A percentile compares a stretch with the other conserved stretches of the same genome.
phyloP scores from a whole-genome alignment of 2,888 invertebrate species.

The Pristionchus entomophagus region DNA sequence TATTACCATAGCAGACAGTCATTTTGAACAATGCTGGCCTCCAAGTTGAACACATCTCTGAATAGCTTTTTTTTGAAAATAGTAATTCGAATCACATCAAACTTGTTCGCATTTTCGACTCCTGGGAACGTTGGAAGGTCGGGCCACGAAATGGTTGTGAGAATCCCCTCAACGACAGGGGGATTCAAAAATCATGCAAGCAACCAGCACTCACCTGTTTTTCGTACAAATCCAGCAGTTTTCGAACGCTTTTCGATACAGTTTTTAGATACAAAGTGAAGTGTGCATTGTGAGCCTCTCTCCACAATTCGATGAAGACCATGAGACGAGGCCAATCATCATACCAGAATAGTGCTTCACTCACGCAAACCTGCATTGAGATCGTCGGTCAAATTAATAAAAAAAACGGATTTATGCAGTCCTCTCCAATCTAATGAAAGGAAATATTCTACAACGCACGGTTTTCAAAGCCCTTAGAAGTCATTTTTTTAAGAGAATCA shows the following conservation, averaged over 20 bases:
- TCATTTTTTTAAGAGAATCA: too few relatives aligned
- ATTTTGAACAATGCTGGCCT: neutral
- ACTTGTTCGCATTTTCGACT: neutral
- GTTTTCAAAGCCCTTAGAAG: too few relatives aligned
- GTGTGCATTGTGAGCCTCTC: neutral
- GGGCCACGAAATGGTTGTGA: neutral
- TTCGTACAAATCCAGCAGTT: neutral
- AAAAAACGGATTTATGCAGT: neutral
- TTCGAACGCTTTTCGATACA: neutral
- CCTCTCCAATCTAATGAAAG: too few relatives aligned
- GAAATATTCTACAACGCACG: too few relatives aligned
- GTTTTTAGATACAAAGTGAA: neutral
- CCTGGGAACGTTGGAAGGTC: neutral
- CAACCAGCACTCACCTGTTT: neutral
- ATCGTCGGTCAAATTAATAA: neutral
- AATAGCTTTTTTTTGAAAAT: too few relatives aligned
- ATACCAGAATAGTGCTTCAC: neutral
- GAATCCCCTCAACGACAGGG: neutral
- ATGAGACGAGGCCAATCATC: constrained; percentile 16
- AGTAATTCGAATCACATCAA: neutral
- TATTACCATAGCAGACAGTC: neutral
- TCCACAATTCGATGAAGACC: neutral
- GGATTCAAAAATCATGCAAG: too few relatives aligned
- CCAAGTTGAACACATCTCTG: too few relatives aligned
- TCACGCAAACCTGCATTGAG: neutral